These are phyloP conservation scores for Latheticus oryzae DNA, from an alignment of 2,888 invertebrate genomes.

Conservation along the genomic window DNA sequence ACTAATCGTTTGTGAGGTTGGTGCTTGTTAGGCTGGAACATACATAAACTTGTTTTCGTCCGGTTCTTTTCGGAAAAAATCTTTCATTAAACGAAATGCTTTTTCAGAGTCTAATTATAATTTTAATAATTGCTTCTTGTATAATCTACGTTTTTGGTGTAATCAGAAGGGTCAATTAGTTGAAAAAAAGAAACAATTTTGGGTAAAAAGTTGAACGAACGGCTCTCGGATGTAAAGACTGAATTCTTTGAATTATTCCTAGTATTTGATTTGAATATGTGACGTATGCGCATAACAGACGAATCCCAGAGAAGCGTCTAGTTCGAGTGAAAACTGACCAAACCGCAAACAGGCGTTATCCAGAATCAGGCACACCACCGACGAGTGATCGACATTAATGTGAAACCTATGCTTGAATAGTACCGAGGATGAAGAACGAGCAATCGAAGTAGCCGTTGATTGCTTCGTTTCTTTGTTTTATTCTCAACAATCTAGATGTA, in stretches of 20 bases:
- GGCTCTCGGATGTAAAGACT: conserved; percentile 1
- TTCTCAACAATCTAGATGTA: conserved; percentile 20
- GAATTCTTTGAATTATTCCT: conserved; percentile 44
- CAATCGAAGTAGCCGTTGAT: conserved; percentile 22
- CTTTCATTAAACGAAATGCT: conserved; percentile 38
- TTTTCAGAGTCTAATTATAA: conserved; percentile 28
- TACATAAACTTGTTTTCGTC: conserved; percentile 52
- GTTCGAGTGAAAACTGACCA: conserved; percentile 47
- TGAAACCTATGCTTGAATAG: background rate
- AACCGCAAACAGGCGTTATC: conserved; percentile 43
- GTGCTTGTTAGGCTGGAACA: conserved; percentile 18
- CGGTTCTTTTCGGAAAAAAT: conserved; percentile 44
- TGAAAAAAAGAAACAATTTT: conserved; percentile 16
- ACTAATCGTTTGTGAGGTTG: conserved; percentile 27
- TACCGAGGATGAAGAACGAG: too few species aligned
- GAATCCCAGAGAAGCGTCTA: conserved; percentile 45
- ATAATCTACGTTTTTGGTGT: too few species aligned
- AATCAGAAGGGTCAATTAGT: too few species aligned
- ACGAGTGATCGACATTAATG: conserved; percentile 16
- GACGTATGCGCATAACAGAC: conserved; percentile 49
- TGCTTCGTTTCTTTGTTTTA: conserved; percentile 31
- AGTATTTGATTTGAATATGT: conserved; percentile 44
- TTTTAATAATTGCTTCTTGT: conserved; percentile 12
- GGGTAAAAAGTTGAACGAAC: conserved; percentile 5
- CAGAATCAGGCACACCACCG: conserved; percentile 24